A percentile compares a stretch with the other conserved stretches of the same genome.
phyloP scores from a whole-genome alignment of 2,797 vertebrate species.

The Coregonus suidteri region DNA sequence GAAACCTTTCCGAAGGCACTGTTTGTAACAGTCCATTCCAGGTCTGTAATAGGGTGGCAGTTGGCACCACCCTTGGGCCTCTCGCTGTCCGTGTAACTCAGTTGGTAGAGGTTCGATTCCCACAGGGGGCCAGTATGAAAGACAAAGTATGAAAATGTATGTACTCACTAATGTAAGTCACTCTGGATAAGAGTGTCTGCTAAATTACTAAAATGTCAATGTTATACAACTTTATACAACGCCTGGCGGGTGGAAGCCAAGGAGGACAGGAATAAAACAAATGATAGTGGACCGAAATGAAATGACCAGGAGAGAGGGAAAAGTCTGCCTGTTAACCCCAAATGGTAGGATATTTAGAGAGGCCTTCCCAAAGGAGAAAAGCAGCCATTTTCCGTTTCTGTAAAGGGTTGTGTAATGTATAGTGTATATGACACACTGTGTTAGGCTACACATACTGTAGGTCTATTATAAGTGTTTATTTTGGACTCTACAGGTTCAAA shows the following conservation, averaged over 20 bases:
- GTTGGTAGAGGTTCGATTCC: no score
- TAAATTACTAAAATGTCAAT: no score
- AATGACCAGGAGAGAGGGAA: slow-evolving; percentile 34
- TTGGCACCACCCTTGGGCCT: no score
- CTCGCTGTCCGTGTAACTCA: no score
- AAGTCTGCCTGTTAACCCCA: slow-evolving; percentile 36
- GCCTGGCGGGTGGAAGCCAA: slow-evolving; percentile 12
- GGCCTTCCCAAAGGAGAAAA: slow-evolving; percentile 1
- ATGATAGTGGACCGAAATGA: slow-evolving; percentile 34
- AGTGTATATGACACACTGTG: not conserved
- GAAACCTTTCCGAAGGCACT: no score
- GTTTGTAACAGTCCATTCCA: not conserved
- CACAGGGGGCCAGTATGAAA: no score
- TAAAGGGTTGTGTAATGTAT: not conserved
- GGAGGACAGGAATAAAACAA: slow-evolving; percentile 31
- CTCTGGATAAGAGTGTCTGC: no score
- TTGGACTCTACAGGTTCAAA: no score
- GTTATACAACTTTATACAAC: not conserved
- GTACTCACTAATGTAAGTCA: no score
- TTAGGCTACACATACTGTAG: no score
- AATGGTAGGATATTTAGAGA: slow-evolving; percentile 35
- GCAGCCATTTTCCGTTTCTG: not conserved
- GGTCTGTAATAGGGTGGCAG: not conserved
- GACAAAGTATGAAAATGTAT: no score
- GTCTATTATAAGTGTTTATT: no score